A percentile compares a stretch with the other conserved stretches of the same genome.
Conservation (phyloP, 2,888 invertebrate genomes). For the Barypeithes pellucidus region DNA sequence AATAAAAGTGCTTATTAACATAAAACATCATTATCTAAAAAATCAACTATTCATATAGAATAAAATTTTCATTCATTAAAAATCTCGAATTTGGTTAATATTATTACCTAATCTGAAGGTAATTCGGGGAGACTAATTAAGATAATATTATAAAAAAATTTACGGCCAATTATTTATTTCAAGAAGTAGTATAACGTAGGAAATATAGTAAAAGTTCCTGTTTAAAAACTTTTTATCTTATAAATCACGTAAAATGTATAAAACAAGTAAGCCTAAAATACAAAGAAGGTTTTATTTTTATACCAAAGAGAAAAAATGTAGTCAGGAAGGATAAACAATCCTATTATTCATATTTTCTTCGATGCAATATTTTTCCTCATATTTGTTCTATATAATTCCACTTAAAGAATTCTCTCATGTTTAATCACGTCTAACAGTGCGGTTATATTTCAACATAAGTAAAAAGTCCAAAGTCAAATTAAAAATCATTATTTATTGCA, state of each 20-base stretch:
- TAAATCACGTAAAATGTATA: constrained; percentile 1
- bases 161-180: too few relatives aligned
- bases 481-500: too few relatives aligned
- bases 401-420: constrained; percentile 39
- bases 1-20: too few relatives aligned
- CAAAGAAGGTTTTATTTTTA: constrained; percentile 8
- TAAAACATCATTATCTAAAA: too few relatives aligned
- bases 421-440: constrained; percentile 34
- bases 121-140: too few relatives aligned
- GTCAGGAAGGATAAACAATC: constrained; percentile 5
- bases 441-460: constrained; percentile 44
- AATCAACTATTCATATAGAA: too few relatives aligned
- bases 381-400: constrained; percentile 26
- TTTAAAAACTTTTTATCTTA: background rate
- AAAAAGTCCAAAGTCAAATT: constrained; percentile 48
- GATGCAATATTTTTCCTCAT: constrained; percentile 22
- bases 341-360: constrained; percentile 11
- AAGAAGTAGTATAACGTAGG: too few relatives aligned
- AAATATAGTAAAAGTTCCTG: background rate
- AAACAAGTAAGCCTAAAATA: background rate
- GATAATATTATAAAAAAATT: too few relatives aligned
- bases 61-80: too few relatives aligned
- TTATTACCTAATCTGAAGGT: too few relatives aligned
- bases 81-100: too few relatives aligned
- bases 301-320: constrained; percentile 7